Base-by-base conservation (phyloP, 2,888 invertebrate species). In the Noctua janthina region DNA sequence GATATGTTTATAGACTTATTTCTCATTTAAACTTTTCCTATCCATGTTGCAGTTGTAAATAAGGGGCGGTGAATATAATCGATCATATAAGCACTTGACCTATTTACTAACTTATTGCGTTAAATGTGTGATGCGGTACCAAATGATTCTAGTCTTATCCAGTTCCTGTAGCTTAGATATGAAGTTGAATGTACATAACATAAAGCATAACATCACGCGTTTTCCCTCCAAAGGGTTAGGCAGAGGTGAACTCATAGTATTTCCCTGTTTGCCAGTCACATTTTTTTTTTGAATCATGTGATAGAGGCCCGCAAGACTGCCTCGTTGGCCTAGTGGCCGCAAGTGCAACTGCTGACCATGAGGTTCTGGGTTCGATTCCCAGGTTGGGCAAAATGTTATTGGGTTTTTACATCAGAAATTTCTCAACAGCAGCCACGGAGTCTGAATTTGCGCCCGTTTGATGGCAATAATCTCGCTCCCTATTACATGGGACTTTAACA, bases 21-120 rank as follows among this genome's bases (percentile, higher is more conserved):
- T 72, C 43, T 17, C 43, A 73, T 62, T 62, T 72, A 39, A 54
- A 43, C 39, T 59, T 29, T 62, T 20, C 1, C 6, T 43, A 73
- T 43, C 2, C 20, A 43, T 29, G 4, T 73, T 62, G 39, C 43
- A n/a, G 46, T 75, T 23, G 20, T 56, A 23, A 23, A n/a, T 8
- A 29, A 23, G 76, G 39, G 29, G 43, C 43, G 64, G 39, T 1
- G 3, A 64, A 29, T 15, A 43, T 51, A 77, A 46, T 76, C 17
- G 20, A 77, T 43, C 39, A 51, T 39, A 13, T 20, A 2, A 56
- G 1, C 51, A 39, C 17, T 49, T 13, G 29, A 17, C 51, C 39
- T 76, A 43, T 64, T 77, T 43, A 6, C 15, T 23, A 43, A 70
- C 7, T 29, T 35, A 35, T 70, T 78, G 43, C 39, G 35, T 35